phyloP scores from a whole-genome alignment of 2,797 vertebrate genomes.

The Enteromius radiatus region DNA sequence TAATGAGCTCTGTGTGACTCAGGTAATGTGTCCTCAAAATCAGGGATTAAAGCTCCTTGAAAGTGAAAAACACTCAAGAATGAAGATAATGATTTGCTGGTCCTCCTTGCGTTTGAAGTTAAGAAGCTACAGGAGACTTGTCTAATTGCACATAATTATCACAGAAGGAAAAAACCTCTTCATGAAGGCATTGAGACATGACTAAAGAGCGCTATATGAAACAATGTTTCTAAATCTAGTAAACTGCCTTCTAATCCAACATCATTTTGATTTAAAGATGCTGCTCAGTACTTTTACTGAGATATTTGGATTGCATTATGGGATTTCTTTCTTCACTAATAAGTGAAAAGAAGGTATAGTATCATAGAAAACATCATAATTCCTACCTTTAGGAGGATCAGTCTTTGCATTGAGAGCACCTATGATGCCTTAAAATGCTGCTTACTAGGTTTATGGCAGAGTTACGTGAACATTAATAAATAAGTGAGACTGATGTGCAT shows the following conservation, averaged over 20 bases:
- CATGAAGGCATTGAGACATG: conserved; percentile 29
- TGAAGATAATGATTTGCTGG: conserved; percentile 9
- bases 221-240: background rate
- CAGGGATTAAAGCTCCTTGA: background rate
- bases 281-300: background rate
- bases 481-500: background rate
- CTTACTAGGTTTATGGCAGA: background rate
- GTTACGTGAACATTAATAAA: background rate
- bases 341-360: background rate
- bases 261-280: background rate
- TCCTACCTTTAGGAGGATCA: background rate
- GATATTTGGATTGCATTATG: background rate
- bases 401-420: background rate
- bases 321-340: background rate
- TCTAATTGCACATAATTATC: conserved; percentile 63
- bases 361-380: background rate
- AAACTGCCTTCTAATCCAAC: background rate
- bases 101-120: conserved; percentile 25
- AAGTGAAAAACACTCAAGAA: conserved; percentile 13
- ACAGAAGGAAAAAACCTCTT: conserved; percentile 30
- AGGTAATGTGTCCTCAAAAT: background rate
- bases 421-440: background rate
- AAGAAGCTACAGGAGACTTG: conserved; percentile 16
- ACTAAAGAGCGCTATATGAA: conserved; percentile 1
- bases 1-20: conserved; percentile 23